Evolutionary conservation across 2,888 invertebrate genomes (phyloP).

Genomic region (Cantharis nigra): DNA sequence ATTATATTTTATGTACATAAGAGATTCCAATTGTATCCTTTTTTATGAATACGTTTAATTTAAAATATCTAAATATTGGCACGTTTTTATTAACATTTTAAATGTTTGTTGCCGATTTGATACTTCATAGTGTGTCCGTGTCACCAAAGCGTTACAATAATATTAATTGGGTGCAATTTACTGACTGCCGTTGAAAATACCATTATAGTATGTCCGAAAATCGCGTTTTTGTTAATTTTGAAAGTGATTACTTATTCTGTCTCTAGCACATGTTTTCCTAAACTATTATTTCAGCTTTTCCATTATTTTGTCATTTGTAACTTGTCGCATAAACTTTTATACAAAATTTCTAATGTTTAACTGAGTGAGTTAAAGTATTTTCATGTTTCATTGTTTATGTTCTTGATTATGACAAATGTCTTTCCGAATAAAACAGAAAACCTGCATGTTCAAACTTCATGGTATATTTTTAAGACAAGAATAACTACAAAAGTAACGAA

Average conservation of each 20-base stretch:
- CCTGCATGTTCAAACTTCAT: not conserved
- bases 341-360: not conserved
- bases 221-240: constrained; percentile 1
- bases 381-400: not conserved
- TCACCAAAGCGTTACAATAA: not conserved
- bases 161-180: constrained; percentile 1
- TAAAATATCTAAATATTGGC: not conserved
- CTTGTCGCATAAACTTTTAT: not conserved
- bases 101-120: not conserved
- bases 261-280: constrained; percentile 1
- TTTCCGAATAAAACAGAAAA: not conserved
- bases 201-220: not conserved
- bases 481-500: not conserved
- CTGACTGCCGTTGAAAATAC: not conserved
- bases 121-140: not conserved
- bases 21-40: not conserved
- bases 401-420: not conserved
- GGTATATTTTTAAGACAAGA: not conserved
- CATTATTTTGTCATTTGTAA: constrained; percentile 7
- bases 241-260: constrained; percentile 9
- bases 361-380: not conserved
- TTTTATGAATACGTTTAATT: not conserved
- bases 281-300: constrained; percentile 9
- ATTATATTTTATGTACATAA: constrained; percentile 7
- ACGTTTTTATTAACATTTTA: not conserved